Conservation (phyloP, 2,113 vertebrate genomes). For the Theristicus caerulescens region DNA sequence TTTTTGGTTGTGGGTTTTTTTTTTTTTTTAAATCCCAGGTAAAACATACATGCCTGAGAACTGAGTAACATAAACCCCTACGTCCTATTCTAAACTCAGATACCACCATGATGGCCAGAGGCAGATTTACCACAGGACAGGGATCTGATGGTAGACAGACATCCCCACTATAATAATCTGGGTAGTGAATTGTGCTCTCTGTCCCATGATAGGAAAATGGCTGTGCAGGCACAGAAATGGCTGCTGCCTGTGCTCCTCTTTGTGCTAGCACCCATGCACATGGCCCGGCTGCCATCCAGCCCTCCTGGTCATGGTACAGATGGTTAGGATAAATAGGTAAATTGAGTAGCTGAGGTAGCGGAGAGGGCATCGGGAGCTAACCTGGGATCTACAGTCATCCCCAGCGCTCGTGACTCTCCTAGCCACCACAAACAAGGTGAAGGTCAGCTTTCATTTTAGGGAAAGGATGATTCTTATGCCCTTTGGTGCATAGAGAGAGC, state of each 20-base stretch:
- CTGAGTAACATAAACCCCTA: neutral
- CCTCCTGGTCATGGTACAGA: neutral
- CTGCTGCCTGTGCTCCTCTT: neutral
- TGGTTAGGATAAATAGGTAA: neutral
- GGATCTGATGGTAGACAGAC: neutral
- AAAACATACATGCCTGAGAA: neutral
- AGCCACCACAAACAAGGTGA: neutral
- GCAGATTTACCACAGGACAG: neutral
- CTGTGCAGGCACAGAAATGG: neutral
- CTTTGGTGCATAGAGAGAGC: rapidly evolving
- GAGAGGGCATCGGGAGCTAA: neutral
- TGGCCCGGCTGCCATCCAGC: rapidly evolving
- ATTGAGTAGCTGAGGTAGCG: neutral
- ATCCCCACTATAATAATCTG: neutral
- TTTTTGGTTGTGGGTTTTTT: neutral
- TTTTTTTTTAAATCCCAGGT: neutral
- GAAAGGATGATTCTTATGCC: neutral
- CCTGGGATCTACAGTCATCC: neutral
- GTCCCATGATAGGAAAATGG: neutral
- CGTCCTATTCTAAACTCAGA: neutral
- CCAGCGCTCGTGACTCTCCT: neutral
- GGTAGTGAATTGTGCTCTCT: neutral
- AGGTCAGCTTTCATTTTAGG: neutral
- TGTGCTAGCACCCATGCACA: rapidly evolving
- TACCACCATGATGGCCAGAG: neutral